These are phyloP conservation scores for Zoanthus gigantus DNA, from an alignment of 92 coral and sea anemone species.

Conservation along the genomic window DNA sequence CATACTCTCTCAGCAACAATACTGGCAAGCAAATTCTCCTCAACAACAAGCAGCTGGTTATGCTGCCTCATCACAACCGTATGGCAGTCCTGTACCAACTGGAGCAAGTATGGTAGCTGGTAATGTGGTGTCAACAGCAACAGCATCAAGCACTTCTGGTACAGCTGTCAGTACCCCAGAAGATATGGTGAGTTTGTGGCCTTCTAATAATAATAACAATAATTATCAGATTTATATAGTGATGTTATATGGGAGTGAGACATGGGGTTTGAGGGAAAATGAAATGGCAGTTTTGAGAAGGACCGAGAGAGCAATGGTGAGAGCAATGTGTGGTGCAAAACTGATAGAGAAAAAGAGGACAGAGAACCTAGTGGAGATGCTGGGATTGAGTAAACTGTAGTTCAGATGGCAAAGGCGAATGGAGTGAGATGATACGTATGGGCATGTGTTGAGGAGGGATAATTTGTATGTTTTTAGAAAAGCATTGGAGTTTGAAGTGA, in stretches of 20 bases:
- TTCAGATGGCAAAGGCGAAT: too few relatives aligned
- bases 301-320: too few relatives aligned
- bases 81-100: conserved; percentile 81
- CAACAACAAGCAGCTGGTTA: conserved; percentile 68
- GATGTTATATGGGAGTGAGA: too few relatives aligned
- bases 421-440: too few relatives aligned
- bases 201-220: background rate
- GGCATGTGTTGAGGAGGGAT: background rate
- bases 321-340: too few relatives aligned
- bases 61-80: conserved; percentile 77
- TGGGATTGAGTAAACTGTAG: too few relatives aligned
- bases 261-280: too few relatives aligned
- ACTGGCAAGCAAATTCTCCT: conserved; percentile 64
- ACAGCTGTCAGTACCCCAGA: conserved; percentile 86
- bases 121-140: conserved; percentile 86
- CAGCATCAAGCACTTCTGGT: conserved; percentile 88
- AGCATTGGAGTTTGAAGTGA: too few relatives aligned
- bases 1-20: conserved; percentile 61
- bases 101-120: conserved; percentile 64
- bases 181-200: conserved; percentile 66
- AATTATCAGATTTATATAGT: background rate
- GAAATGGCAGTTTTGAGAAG: too few relatives aligned
- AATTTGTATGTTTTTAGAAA: too few relatives aligned
- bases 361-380: too few relatives aligned
- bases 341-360: too few relatives aligned